Base-by-base conservation (phyloP, 2,888 invertebrate genomes). In the Diaperis boleti region DNA sequence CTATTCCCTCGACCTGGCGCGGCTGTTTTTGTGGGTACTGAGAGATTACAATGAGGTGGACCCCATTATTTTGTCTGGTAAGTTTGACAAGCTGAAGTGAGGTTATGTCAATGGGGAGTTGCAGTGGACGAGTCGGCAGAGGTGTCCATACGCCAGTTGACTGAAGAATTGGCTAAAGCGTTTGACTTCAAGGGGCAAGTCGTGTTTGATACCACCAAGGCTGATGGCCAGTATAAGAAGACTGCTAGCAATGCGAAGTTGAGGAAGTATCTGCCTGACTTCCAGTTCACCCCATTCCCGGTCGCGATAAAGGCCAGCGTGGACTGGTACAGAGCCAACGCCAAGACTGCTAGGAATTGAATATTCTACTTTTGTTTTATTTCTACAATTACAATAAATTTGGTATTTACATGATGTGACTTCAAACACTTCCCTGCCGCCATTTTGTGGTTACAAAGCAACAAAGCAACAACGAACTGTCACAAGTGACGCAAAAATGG, bases 191-290 rank as follows among this genome's bases (percentile, higher is more conserved):
- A 85, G 74, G 93, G 95, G 0, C 85, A 89, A 67, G 84, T 95
- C 14, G 83, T 86, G 1, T 94, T 89, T 79, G 98, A 99, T 82
- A 89, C 90, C 0, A 87, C 85, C 8, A 93, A 92, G 77, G 92
- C 98, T 0, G 99, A 99, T 83, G 99, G 99, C 0, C 99, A 99
- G 80, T 91, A 88, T 80, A 98, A 98, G 82, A 99, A 99, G 83
- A 99, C 99, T 0, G 99, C 99, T 0, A 96, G 95, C 65, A 99
- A 98, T 83, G 84, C 83, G 0, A 99, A 98, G 79, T 84, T 99
- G 2, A 83, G 95, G 20, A 84, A 83, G 63, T 86, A 89, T 33
- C 80, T 94, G 33, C 92, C 94, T 3, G 88, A 94, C 68, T 98
- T 97, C 78, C 73, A 89, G 70, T 99, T 99, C 80, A 97, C 96